Conservation (phyloP, 2,888 invertebrate genomes). For the Proisotoma minuta region DNA sequence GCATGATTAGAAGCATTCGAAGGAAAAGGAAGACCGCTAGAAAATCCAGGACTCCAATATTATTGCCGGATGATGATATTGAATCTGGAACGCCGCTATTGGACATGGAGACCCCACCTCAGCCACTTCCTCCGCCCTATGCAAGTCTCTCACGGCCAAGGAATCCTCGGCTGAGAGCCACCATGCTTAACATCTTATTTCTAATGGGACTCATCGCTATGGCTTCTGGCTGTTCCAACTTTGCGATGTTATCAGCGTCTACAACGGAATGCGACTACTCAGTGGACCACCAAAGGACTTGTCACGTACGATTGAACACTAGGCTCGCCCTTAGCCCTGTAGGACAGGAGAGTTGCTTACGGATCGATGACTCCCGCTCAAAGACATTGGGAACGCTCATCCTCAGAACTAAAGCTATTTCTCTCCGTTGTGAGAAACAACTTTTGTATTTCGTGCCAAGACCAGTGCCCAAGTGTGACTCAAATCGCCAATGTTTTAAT, state of each 20-base stretch:
- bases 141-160: neutral
- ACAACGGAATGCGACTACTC: conserved; percentile 5
- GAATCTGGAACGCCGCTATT: neutral
- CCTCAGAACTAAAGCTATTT: conserved; percentile 1
- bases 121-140: neutral
- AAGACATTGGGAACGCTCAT: conserved; percentile 1
- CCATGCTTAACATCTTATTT: neutral
- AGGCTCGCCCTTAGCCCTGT: conserved; percentile 13
- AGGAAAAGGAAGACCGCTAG: neutral
- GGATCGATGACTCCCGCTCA: neutral
- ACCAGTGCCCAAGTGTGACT: conserved; percentile 9
- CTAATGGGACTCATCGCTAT: neutral
- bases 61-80: neutral
- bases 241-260: conserved; percentile 12
- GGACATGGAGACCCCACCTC: neutral
- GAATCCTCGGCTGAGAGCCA: neutral
- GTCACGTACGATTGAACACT: conserved; percentile 9
- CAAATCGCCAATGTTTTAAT: conserved; percentile 15
- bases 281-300: neutral
- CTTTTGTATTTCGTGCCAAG: conserved; percentile 18
- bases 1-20: neutral
- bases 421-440: conserved; percentile 13
- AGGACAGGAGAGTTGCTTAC: conserved; percentile 11
- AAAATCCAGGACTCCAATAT: neutral
- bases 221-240: conserved; percentile 4